phyloP scores from a whole-genome alignment of 2,888 invertebrate species.

The Parthenolecanium corni region DNA sequence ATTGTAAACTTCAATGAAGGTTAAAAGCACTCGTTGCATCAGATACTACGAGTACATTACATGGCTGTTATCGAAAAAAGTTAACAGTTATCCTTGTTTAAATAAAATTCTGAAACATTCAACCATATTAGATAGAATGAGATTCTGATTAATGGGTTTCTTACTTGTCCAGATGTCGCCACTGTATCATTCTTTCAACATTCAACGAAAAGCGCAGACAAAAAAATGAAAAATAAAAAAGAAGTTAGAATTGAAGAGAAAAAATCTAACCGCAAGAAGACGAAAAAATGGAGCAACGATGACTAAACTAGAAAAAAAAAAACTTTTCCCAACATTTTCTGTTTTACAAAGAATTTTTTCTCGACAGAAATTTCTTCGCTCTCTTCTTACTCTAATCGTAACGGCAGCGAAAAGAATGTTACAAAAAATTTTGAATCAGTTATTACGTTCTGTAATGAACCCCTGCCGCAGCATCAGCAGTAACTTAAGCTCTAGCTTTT shows the following conservation, averaged over 20 bases:
- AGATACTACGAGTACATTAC: neutral
- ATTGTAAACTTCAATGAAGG: neutral
- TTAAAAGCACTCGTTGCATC: slow-evolving; percentile 1
- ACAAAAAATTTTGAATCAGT: neutral
- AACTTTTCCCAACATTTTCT: too few relatives aligned
- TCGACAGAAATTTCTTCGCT: neutral
- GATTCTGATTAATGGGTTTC: slow-evolving; percentile 24
- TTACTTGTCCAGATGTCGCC: slow-evolving; percentile 25
- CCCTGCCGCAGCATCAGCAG: too few relatives aligned
- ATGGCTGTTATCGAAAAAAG: slow-evolving; percentile 6
- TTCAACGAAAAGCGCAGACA: neutral
- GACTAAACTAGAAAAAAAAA: neutral
- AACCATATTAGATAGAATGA: slow-evolving; percentile 20
- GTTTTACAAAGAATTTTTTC: neutral
- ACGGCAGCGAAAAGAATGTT: neutral
- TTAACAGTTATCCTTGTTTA: slow-evolving; percentile 13
- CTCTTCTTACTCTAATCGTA: neutral
- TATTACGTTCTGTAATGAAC: neutral
- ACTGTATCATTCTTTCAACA: neutral
- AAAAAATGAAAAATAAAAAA: neutral
- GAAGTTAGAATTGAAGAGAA: neutral
- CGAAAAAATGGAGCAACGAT: neutral
- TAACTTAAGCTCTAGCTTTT: too few relatives aligned
- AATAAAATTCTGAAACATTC: slow-evolving; percentile 1
- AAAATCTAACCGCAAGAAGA: neutral